A percentile compares a stretch with the other conserved stretches of the same genome.
These are phyloP conservation scores for Rafetus swinhoei DNA, from an alignment of 2,113 vertebrate genomes.

Conservation along the genomic window DNA sequence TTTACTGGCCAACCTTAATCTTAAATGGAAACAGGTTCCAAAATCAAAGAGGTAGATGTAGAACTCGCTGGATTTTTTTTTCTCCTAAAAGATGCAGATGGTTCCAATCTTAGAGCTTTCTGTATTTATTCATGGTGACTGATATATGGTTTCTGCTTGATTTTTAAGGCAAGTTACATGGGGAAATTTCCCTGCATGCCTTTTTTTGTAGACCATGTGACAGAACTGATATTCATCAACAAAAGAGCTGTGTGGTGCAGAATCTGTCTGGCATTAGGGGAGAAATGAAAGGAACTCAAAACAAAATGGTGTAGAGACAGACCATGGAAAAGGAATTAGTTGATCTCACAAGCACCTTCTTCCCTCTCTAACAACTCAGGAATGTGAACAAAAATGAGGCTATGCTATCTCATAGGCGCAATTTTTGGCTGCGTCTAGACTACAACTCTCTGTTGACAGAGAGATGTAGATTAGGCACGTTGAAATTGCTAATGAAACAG, in stretches of 20 bases:
- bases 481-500: too few relatives aligned
- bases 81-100: not conserved
- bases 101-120: not conserved
- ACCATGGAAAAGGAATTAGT: not conserved
- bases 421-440: not conserved
- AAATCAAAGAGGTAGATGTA: not conserved
- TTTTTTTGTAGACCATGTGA: not conserved
- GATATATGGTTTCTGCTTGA: not conserved
- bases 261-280: not conserved
- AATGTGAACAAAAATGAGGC: not conserved
- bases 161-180: slow-evolving; percentile 1
- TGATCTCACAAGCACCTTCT: not conserved
- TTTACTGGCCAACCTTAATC: not conserved
- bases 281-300: not conserved
- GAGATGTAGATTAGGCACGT: too few relatives aligned
- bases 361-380: not conserved
- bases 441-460: too few relatives aligned
- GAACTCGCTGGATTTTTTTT: not conserved
- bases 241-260: not conserved
- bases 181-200: not conserved
- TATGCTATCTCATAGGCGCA: not conserved
- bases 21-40: not conserved
- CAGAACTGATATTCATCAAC: not conserved
- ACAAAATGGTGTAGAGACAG: not conserved
- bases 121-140: not conserved